phyloP scores from a whole-genome alignment of 1,140 invertebrate species.

The Pachypeltis micranthus region DNA sequence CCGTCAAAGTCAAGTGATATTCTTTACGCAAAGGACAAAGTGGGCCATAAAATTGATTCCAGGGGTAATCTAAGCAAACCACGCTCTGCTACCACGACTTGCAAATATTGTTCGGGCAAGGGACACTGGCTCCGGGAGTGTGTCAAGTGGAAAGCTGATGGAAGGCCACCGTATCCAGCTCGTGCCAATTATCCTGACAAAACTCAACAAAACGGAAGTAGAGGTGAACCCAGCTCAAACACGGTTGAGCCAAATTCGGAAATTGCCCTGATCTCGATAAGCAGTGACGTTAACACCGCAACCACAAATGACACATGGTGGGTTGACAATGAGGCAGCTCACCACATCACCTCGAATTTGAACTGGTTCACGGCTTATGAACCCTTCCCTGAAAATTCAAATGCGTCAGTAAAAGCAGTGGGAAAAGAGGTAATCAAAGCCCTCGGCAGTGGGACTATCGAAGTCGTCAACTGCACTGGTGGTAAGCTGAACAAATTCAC shows the following conservation, averaged over 20 bases:
- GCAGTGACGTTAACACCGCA: background rate
- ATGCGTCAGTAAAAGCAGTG: constrained; percentile 22
- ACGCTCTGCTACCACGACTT: background rate
- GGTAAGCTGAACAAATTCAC: constrained; percentile 21
- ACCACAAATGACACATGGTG: constrained; percentile 25
- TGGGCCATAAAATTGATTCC: too few relatives aligned
- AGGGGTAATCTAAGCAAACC: too few relatives aligned
- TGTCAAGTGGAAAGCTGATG: background rate
- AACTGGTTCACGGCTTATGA: background rate
- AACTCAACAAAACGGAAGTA: too few relatives aligned
- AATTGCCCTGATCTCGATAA: background rate
- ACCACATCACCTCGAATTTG: constrained; percentile 26
- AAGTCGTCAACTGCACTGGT: constrained; percentile 19
- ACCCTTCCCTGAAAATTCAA: background rate
- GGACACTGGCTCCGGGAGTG: background rate
- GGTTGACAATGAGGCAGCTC: constrained; percentile 31
- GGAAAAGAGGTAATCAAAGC: constrained; percentile 26
- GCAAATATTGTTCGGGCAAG: background rate
- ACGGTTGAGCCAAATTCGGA: background rate
- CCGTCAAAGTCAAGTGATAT: background rate
- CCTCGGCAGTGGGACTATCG: constrained; percentile 26
- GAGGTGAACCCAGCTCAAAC: background rate
- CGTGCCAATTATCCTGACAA: too few relatives aligned
- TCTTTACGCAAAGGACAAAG: too few relatives aligned
- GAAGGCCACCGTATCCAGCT: background rate